Evolutionary conservation across 2,113 vertebrate genomes (phyloP).

Genomic region (Corythornis vintsioides): DNA sequence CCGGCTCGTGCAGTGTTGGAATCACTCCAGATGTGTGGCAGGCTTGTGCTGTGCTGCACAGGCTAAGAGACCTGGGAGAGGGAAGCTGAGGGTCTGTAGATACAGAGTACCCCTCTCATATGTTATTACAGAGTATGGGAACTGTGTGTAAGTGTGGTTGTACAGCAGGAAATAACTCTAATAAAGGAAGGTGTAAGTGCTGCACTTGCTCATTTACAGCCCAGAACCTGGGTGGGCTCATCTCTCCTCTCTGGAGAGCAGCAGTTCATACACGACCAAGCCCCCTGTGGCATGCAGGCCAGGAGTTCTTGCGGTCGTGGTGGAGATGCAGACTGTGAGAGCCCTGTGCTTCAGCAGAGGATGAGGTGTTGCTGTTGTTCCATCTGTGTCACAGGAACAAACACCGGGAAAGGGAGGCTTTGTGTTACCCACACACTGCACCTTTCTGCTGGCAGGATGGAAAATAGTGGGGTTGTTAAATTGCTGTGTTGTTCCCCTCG

Average conservation of each 20-base stretch:
- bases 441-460: background rate
- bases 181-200: background rate
- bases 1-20: background rate
- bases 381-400: background rate
- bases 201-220: background rate
- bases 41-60: too few relatives aligned
- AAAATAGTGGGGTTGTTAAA: background rate
- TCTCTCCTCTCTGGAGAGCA: background rate
- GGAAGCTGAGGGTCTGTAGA: background rate
- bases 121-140: background rate
- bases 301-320: background rate
- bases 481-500: too few relatives aligned
- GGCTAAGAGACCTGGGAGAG: background rate
- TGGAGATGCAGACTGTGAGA: background rate
- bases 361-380: background rate
- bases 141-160: background rate
- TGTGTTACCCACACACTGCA: background rate
- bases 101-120: too few relatives aligned
- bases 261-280: accelerated
- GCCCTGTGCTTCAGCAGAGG: background rate
- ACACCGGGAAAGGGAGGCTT: too few relatives aligned
- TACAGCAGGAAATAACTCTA: background rate
- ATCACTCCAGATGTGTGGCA: background rate
- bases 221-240: too few relatives aligned
- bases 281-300: too few relatives aligned